Evolutionary conservation across 2,888 invertebrate genomes (phyloP).

Genomic region (Eupeodes latifasciatus): DNA sequence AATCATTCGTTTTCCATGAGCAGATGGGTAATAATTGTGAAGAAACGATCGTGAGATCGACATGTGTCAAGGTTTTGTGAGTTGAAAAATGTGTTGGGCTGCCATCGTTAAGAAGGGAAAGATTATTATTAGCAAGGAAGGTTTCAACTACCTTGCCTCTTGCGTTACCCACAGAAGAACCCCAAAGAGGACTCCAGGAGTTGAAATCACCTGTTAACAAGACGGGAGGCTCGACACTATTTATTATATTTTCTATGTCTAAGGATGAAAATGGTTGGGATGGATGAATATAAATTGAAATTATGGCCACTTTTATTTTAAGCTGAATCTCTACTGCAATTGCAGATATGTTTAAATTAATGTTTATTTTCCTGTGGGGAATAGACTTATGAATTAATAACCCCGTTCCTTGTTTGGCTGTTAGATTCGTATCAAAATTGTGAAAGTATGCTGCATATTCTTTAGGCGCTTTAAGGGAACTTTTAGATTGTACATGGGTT

Average conservation of each 20-base stretch:
- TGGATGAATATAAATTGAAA: conserved; percentile 28
- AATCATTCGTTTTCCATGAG: no score
- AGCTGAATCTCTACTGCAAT: conserved; percentile 48
- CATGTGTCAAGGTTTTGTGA: not conserved
- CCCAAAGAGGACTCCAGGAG: no score
- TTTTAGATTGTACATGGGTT: not conserved
- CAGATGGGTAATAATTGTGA: no score
- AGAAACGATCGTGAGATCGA: no score
- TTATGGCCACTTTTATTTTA: conserved; percentile 34
- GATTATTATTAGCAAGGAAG: no score
- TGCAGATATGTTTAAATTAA: conserved; percentile 6
- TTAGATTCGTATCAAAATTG: not conserved
- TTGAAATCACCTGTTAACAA: no score
- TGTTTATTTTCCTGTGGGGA: conserved; percentile 41
- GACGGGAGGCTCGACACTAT: no score
- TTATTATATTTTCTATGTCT: no score
- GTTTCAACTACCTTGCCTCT: no score
- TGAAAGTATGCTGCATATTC: conserved; percentile 4
- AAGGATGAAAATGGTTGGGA: no score
- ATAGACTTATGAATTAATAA: conserved; percentile 33
- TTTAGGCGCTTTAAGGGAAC: not conserved
- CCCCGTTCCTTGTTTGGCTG: not conserved
- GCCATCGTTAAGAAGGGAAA: no score
- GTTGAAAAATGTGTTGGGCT: conserved; percentile 5
- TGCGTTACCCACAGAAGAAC: no score